phyloP scores from a whole-genome alignment of 2,888 invertebrate genomes.

The Drosophila affinis region DNA sequence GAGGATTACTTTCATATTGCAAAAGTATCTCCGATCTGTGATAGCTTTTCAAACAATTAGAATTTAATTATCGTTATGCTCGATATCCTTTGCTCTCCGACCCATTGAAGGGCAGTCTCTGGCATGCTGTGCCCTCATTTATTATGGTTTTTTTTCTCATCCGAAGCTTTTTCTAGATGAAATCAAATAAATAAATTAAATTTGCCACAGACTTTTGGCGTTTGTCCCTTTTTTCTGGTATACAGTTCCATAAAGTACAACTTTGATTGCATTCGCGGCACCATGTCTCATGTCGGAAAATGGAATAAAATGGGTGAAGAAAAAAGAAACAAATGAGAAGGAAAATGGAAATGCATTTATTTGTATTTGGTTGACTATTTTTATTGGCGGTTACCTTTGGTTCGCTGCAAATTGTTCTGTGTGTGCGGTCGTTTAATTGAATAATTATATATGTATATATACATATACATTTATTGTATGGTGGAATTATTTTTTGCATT shows the following conservation, averaged over 20 bases:
- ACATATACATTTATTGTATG: background rate
- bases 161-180: conserved; percentile 39
- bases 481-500: conserved; percentile 38
- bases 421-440: conserved; percentile 71
- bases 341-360: conserved; percentile 39
- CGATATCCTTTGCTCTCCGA: background rate
- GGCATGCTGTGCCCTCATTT: conserved; percentile 19
- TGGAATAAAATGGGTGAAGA: conserved; percentile 15
- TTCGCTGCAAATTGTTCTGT: conserved; percentile 43
- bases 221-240: conserved; percentile 10
- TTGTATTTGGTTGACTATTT: conserved; percentile 54
- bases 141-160: conserved; percentile 34
- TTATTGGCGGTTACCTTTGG: conserved; percentile 69
- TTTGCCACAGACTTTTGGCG: conserved; percentile 47
- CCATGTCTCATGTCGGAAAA: conserved; percentile 44
- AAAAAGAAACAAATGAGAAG: conserved; percentile 23
- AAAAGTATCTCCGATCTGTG: background rate
- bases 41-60: background rate
- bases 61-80: background rate
- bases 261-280: conserved; percentile 45
- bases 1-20: too few species aligned
- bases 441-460: conserved; percentile 55
- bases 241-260: conserved; percentile 37
- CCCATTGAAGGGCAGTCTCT: conserved; percentile 1
- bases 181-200: conserved; percentile 61